Evolutionary conservation across 2,797 vertebrate genomes (phyloP), one percentile per base, ranked within the genome.

Genomic region (Gila robusta): DNA sequence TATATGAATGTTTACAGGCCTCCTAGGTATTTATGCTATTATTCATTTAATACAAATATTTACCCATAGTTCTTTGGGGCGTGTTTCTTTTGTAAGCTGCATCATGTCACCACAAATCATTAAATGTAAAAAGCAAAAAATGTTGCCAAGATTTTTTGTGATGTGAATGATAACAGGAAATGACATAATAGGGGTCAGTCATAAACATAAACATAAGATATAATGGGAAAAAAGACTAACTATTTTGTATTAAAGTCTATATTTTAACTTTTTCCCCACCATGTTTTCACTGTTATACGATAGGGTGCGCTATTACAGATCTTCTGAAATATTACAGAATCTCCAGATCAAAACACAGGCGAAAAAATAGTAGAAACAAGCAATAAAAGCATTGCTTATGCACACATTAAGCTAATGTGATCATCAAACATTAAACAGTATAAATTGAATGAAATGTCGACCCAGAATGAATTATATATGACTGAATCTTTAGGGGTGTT

Each of bases 51-150:
- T 86, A 88, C 86, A 94, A 93, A 91, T 84, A 91, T 88, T 79
- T 52, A 88, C n/a, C 9, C 39, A 32, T 62, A 59, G 86, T 85
- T 62, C 54, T 66, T 49, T 64, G 44, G 69, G 87, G 83, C 85
- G 89, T 88, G 89, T 93, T 94, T 92, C 92, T 88, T 90, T 94
- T 92, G 90, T 89, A 84, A 86, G 81, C 91, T 90, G 81, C 81
- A 82, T 28, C 82, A n/a, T 74, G 81, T 84, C 84, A 71, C 85
- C 79, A 78, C 73, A 88, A 89, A 89, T 90, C 87, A 78, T 85
- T 67, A 72, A 26, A n/a, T 59, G 28, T 16, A n/a, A 37, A 69
- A 41, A 83, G 83, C 78, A 86, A 32, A 62, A 69, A 35, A 79
- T 64, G 2, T 82, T 86, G 23, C 82, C 32, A 74, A 90, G 90